Conservation (phyloP, 2,113 vertebrate species). For the Tretioscincus oriximinensis region DNA sequence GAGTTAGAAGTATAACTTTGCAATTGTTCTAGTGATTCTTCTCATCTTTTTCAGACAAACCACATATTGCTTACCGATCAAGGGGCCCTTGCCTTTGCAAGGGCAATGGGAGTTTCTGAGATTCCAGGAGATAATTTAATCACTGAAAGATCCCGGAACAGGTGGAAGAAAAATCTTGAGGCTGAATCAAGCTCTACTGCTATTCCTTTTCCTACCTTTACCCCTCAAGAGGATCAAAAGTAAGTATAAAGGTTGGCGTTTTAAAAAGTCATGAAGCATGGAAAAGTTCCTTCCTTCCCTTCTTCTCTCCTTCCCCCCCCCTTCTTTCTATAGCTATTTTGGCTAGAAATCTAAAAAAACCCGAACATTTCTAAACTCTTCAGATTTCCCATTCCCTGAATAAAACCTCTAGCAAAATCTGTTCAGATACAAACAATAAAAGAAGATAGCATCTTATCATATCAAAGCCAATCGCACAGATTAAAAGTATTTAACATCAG, state of each 20-base stretch:
- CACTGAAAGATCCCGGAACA: conserved; percentile 80
- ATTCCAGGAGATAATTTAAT: conserved; percentile 81
- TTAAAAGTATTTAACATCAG: too few relatives aligned
- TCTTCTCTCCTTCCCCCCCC: too few relatives aligned
- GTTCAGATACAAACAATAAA: too few relatives aligned
- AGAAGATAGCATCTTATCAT: too few relatives aligned
- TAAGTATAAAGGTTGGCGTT: conserved; percentile 50
- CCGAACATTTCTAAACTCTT: too few relatives aligned
- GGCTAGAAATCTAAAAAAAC: too few relatives aligned
- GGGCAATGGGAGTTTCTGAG: conserved; percentile 79
- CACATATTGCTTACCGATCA: conserved; percentile 84
- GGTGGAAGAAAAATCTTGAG: conserved; percentile 78
- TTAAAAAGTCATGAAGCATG: background rate
- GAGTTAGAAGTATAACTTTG: background rate
- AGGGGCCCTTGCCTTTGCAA: conserved; percentile 86
- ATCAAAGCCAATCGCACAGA: too few relatives aligned
- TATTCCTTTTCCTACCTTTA: too few relatives aligned
- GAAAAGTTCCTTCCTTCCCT: too few relatives aligned
- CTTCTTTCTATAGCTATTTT: too few relatives aligned
- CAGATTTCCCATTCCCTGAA: background rate
- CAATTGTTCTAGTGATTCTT: background rate
- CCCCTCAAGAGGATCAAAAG: conserved; percentile 78
- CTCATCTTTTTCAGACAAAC: conserved; percentile 73
- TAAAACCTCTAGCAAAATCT: background rate
- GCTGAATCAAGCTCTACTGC: conserved; percentile 58